Evolutionary conservation across 2,888 invertebrate genomes (phyloP).

Genomic region (Onchidella celtica): DNA sequence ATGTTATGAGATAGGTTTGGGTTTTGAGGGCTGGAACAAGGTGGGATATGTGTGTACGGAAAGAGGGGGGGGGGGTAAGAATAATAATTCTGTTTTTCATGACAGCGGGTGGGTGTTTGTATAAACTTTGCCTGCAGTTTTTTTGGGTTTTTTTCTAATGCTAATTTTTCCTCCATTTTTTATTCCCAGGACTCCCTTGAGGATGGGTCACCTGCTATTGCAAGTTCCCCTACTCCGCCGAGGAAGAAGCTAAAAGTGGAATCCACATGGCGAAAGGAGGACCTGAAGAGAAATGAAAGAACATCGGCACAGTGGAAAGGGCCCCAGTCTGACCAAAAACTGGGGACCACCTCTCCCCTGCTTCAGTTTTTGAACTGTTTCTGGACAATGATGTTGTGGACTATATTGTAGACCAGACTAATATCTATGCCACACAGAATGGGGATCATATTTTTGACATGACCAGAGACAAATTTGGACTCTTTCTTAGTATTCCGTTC

Average conservation of each 20-base stretch:
- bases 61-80: too few relatives aligned
- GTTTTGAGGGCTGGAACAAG: too few relatives aligned
- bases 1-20: too few relatives aligned
- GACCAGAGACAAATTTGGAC: slow-evolving; percentile 6
- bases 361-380: slow-evolving; percentile 43
- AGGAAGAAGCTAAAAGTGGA: background rate
- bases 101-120: too few relatives aligned
- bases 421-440: slow-evolving; percentile 45
- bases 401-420: background rate
- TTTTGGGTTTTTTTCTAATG: too few relatives aligned
- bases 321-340: background rate
- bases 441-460: slow-evolving; percentile 40
- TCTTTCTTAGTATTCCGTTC: slow-evolving; percentile 46
- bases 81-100: too few relatives aligned
- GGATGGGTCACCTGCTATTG: too few relatives aligned
- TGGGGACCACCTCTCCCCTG: background rate
- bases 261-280: background rate
- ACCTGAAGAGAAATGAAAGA: background rate
- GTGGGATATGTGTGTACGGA: too few relatives aligned
- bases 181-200: too few relatives aligned
- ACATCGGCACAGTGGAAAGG: background rate
- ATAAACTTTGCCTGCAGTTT: too few relatives aligned
- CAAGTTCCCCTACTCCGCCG: background rate
- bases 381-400: slow-evolving; percentile 45
- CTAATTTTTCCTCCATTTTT: too few relatives aligned